phyloP scores from a whole-genome alignment of 2,113 vertebrate species.

The Chionis minor region DNA sequence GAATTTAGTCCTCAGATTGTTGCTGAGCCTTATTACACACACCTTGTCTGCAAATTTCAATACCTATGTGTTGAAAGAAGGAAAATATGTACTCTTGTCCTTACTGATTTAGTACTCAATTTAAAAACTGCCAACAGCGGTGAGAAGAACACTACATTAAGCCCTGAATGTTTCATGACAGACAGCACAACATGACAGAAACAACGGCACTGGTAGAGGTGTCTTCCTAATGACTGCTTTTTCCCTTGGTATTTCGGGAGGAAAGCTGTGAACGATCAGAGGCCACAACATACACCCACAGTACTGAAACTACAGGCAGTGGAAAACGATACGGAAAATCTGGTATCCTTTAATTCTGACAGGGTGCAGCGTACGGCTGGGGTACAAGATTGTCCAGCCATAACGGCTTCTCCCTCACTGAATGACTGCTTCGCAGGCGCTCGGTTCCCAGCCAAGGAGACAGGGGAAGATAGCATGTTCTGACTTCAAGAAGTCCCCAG shows the following conservation, averaged over 20 bases:
- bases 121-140: neutral
- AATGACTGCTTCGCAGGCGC: neutral
- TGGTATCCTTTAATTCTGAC: no score
- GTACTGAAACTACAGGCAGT: neutral
- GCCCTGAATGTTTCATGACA: neutral
- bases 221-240: neutral
- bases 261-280: neutral
- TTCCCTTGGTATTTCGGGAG: neutral
- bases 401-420: neutral
- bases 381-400: no score
- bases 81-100: neutral
- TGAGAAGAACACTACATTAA: neutral
- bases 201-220: neutral
- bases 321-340: neutral
- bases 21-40: neutral
- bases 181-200: neutral
- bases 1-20: neutral
- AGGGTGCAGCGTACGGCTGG: accelerated
- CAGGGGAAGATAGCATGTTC: neutral
- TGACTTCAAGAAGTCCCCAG: neutral
- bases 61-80: neutral
- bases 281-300: neutral
- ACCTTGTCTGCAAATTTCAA: neutral
- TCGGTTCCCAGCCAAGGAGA: neutral
- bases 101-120: neutral